Conservation (phyloP, 2,113 vertebrate genomes). For the Etia nguti region DNA sequence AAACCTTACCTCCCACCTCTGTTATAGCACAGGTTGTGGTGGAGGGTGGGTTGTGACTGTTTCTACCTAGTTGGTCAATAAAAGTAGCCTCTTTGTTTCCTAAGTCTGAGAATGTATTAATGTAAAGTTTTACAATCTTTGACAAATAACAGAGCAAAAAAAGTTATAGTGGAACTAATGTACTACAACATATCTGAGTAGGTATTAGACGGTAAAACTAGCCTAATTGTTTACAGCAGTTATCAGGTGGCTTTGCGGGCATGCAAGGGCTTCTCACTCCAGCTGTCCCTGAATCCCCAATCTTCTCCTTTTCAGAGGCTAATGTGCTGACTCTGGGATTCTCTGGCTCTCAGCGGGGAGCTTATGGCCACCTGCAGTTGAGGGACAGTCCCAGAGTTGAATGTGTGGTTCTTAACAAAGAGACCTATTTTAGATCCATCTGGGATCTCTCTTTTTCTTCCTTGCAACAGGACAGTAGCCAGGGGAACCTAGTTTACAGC, state of each 20-base stretch:
- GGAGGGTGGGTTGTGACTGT: constrained; percentile 42
- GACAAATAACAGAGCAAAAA: not conserved
- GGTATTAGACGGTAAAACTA: not conserved
- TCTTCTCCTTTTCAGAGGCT: constrained; percentile 65
- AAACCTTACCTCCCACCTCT: constrained; percentile 10
- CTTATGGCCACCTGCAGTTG: constrained; percentile 70
- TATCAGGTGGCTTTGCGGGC: not conserved
- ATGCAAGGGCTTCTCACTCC: not conserved
- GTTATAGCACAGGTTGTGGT: not conserved
- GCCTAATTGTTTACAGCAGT: not conserved
- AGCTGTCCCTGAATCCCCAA: constrained; percentile 26
- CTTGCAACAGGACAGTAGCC: not conserved
- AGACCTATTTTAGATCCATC: constrained; percentile 34
- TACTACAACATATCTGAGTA: not conserved
- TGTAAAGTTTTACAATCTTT: not conserved
- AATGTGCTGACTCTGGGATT: constrained; percentile 64
- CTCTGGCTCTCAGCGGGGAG: constrained; percentile 49
- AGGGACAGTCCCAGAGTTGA: constrained; percentile 23
- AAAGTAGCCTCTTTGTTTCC: not conserved
- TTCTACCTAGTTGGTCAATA: constrained; percentile 1
- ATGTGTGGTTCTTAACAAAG: constrained; percentile 51
- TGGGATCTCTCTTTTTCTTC: constrained; percentile 5
- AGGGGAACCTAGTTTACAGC: not conserved
- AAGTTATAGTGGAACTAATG: not conserved
- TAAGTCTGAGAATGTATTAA: not conserved